These are phyloP conservation scores for Oligia latruncula DNA, from an alignment of 2,888 invertebrate species.

Conservation along the genomic window DNA sequence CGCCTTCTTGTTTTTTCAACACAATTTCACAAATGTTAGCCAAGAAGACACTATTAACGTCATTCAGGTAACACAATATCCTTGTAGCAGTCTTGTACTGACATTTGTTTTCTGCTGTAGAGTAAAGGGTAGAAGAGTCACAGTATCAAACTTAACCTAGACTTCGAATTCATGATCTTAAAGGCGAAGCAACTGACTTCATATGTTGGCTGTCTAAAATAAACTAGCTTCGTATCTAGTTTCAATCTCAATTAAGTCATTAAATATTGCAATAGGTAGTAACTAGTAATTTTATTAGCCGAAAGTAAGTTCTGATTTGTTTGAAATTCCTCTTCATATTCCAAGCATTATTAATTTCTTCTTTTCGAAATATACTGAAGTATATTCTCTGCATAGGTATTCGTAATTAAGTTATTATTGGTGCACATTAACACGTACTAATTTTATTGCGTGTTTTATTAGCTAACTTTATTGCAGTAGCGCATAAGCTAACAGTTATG, in stretches of 20 bases:
- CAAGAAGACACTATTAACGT: too few species aligned
- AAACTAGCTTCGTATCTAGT: background rate
- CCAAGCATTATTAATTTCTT: background rate
- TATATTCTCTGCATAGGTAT: constrained; percentile 2
- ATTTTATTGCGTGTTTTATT: constrained; percentile 15
- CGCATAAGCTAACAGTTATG: background rate
- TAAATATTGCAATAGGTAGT: background rate
- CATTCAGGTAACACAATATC: too few species aligned
- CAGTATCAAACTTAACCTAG: background rate
- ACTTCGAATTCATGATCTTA: background rate
- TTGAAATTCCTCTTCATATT: background rate
- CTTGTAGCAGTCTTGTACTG: too few species aligned
- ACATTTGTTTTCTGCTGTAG: background rate
- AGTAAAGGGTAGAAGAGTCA: background rate
- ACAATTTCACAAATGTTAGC: too few species aligned
- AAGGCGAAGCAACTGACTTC: background rate
- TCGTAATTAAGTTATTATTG: background rate
- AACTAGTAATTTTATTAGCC: background rate
- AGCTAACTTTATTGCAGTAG: constrained; percentile 18
- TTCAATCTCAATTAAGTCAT: background rate
- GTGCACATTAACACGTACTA: background rate
- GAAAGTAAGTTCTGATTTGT: background rate
- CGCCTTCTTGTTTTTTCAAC: too few species aligned
- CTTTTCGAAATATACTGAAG: constrained; percentile 21
- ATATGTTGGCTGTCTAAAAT: background rate